phyloP scores from a whole-genome alignment of 2,113 vertebrate species.

The Emydura subglobosa region DNA sequence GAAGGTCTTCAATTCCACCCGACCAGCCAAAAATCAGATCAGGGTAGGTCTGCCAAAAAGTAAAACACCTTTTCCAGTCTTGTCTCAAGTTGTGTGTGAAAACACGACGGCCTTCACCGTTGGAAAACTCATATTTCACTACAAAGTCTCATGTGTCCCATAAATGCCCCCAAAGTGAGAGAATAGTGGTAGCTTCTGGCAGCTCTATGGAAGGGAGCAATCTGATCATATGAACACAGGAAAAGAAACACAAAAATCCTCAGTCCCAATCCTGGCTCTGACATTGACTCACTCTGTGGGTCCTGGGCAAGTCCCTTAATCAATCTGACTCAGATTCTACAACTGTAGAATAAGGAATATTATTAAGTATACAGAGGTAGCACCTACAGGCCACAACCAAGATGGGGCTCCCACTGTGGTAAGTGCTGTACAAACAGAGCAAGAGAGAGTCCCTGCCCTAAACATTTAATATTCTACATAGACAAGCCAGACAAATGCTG shows the following conservation, averaged over 20 bases:
- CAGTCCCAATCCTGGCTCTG: neutral
- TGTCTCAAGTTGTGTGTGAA: constrained; percentile 40
- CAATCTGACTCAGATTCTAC: neutral
- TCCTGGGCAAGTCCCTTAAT: neutral
- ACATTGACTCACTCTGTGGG: neutral
- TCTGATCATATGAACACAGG: neutral
- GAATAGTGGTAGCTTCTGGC: neutral
- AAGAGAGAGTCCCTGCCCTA: neutral
- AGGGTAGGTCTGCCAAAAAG: constrained; percentile 13
- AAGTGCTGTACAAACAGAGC: neutral
- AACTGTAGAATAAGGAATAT: neutral
- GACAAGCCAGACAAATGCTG: neutral
- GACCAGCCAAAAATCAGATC: constrained; percentile 53
- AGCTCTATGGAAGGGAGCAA: neutral
- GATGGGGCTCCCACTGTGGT: neutral
- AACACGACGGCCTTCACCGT: neutral
- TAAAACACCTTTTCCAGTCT: constrained; percentile 59
- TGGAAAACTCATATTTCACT: constrained; percentile 58
- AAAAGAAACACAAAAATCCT: neutral
- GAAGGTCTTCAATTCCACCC: constrained; percentile 22
- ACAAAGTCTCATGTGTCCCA: constrained; percentile 27
- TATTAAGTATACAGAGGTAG: neutral
- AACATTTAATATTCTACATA: neutral
- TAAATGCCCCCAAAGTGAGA: constrained; percentile 35
- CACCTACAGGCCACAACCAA: constrained; percentile 1